Evolutionary conservation across 2,113 vertebrate species (phyloP), one percentile per base, ranked within the genome.

Genomic region (Oncorhynchus tshawytscha): DNA sequence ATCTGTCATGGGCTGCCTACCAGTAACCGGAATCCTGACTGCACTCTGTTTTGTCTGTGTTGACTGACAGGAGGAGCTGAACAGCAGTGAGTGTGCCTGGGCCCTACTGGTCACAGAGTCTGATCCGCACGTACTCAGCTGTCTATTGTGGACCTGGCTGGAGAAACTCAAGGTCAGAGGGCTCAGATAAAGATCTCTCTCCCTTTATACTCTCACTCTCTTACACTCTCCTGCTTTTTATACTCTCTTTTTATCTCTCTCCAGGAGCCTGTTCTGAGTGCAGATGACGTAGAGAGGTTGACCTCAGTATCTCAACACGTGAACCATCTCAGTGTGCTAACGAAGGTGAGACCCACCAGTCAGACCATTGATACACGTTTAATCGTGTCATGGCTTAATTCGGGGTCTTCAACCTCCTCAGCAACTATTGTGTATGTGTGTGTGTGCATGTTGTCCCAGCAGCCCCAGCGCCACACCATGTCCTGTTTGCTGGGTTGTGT

Each of bases 91-190:
- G 39, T 91, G 91, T 45, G 92, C 91, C 65, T 95, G 94, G 94
- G 89, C 91, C 68, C 84, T 90, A 9, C 81, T 95, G 66, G 89
- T 90, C 66, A 89, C 89, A 0, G 39, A 45, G 78, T 85, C 83
- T 1, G 89, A 94, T 71, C 93, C 93, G 54, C 84, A 88, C 9
- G 90, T 95, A 62, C 91, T 95, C 79, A 91, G 88, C 69, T 89
- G 84, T 71, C 84, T 95, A 20, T 77, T 95, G 73, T 95, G 94
- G 93, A 89, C 85, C 39, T 95, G 94, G 94, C 79, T 95, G 74
- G 92, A 95, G 20, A 93, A 88, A 69, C 81, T 95, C 18, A 93
- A 85, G 91, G 94, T 73, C 24, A 60, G 34, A 67, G 39, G 39
- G 39, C 9, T 45, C 57, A 45, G 6, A 62, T 9, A 62, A 62